Percentiles rank a stretch among this genome's conserved stretches.
phyloP scores from a whole-genome alignment of 2,113 vertebrate species.

The Laterallus jamaicensis region DNA sequence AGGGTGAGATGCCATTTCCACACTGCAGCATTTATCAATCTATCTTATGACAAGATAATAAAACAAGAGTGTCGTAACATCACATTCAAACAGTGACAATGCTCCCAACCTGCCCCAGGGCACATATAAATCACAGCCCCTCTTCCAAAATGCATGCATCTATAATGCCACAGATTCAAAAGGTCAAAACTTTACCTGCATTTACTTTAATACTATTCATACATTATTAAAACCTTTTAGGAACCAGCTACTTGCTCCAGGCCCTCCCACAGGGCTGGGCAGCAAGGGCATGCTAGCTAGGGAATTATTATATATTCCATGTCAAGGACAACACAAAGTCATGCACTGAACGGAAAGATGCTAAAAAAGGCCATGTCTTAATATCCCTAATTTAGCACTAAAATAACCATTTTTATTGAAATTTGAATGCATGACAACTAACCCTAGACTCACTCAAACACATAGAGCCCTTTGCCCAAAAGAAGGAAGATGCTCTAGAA shows the following conservation, averaged over 20 bases:
- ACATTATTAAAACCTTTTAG: slow-evolving; percentile 30
- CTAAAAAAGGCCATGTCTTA: not conserved
- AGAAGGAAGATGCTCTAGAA: not conserved
- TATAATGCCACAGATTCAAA: not conserved
- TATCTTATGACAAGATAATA: not conserved
- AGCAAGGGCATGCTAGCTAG: not conserved
- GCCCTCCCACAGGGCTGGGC: not conserved
- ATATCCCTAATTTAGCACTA: not conserved
- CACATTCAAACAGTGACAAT: not conserved
- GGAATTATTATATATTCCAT: not conserved
- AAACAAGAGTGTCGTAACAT: not conserved
- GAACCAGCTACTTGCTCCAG: not conserved
- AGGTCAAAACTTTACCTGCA: slow-evolving; percentile 18
- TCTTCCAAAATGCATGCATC: not conserved
- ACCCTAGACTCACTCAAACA: not conserved
- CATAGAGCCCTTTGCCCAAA: not conserved
- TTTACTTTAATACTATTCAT: slow-evolving; percentile 7
- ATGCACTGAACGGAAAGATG: not conserved
- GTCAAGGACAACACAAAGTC: slow-evolving; percentile 41
- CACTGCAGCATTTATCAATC: not conserved
- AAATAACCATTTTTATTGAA: not conserved
- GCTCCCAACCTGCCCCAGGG: not conserved
- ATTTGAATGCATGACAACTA: not conserved
- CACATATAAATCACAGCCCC: not conserved
- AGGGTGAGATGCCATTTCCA: not conserved